Evolutionary conservation across 2,113 vertebrate species (phyloP), one percentile per base, ranked within the genome.

Genomic region (Ochotona princeps): DNA sequence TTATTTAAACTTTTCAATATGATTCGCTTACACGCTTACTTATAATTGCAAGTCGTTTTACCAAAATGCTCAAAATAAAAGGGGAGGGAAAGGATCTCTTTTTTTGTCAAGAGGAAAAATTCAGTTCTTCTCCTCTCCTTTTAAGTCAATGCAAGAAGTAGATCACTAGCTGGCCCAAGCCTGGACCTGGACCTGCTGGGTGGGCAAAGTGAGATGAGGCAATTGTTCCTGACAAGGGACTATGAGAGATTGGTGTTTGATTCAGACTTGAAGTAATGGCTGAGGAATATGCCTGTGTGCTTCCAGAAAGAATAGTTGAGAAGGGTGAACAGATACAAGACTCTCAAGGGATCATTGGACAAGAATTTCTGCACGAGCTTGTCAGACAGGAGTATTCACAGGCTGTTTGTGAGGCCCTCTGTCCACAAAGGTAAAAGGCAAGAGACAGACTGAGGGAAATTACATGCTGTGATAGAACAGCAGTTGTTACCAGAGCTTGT

Each of bases 211-310:
- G 54, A 11, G 54, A 18, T 57, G 54, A 57, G 54, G 54, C 54
- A 57, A 18, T 57, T 57, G 54, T 60, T 35, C n/a, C 26, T 76
- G 47, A 66, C 83, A 83, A 54, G 44, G 38, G 65, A 91, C 25
- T 70, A 35, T 51, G 61, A 81, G 38, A 89, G 89, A 61, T 8
- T 81, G 26, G 61, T 67, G 26, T 85, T 84, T 95, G 60, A 75
- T 74, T 69, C 60, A 85, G 28, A 84, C 49, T 83, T 84, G 30
- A 51, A n/a, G 60, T 80, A 60, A 44, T 44, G 38, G 38, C 38
- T 44, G 38, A 74, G 60, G 21, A 84, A 57, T 66, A 32, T 84
- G 51, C 66, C 15, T 86, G 78, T 38, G 65, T 25, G 30, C 85
- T 61, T 79, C 30, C 81, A 67, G 74, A 60, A 47, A 57, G 54